These are phyloP conservation scores for Platalea minor DNA, from an alignment of 2,797 vertebrate genomes.

Conservation along the genomic window DNA sequence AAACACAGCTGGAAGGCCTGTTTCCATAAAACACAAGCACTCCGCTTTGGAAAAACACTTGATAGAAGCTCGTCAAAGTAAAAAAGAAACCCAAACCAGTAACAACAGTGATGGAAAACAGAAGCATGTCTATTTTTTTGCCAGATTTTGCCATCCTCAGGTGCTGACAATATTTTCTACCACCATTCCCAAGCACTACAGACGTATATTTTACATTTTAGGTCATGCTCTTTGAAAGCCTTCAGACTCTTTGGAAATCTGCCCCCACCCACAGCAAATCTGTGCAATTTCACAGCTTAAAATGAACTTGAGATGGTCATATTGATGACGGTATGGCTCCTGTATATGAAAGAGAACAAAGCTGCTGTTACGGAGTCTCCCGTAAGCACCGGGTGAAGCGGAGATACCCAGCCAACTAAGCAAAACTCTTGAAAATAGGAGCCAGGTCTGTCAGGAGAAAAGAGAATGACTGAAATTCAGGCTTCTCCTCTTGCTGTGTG, in stretches of 20 bases:
- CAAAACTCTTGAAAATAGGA: background rate
- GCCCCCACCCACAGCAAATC: no score
- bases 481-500: background rate
- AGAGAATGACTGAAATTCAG: background rate
- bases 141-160: background rate
- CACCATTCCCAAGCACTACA: background rate
- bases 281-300: background rate
- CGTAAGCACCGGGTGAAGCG: background rate
- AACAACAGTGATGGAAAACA: background rate
- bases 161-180: background rate
- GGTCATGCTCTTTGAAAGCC: no score
- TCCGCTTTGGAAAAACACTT: no score
- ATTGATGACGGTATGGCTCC: background rate
- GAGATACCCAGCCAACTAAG: background rate
- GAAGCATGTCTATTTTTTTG: no score
- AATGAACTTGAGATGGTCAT: background rate
- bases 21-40: rapidly evolving
- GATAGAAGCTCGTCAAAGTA: background rate
- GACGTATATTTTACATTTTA: background rate
- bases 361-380: background rate
- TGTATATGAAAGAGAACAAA: background rate
- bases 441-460: background rate
- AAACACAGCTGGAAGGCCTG: background rate
- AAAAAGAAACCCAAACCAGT: background rate
- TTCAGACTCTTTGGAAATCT: background rate